Evolutionary conservation across 23 tunicate species (phyloP), one percentile per base, ranked within the genome.

Genomic region (Botrylloides violaceus): DNA sequence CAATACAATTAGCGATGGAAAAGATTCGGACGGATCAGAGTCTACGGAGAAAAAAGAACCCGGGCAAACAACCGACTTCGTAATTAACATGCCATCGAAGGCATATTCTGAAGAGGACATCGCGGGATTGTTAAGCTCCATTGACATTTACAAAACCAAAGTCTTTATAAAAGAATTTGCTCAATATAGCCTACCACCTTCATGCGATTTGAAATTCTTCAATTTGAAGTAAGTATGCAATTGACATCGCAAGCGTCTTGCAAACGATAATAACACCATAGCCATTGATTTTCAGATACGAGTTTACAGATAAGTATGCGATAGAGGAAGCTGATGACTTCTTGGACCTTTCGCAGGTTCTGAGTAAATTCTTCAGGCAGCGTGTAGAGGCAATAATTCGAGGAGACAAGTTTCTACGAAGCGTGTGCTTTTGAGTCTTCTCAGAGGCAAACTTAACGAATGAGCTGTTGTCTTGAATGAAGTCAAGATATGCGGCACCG

Each of bases 361-460:
- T 78, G 47, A 77, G 76, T 58, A 38, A 70, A 36, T 77, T 33
- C 32, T 29, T 78, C 5, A 59, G 65, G 27, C 70, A 73, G 18
- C 36, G 77, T 20, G 78, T 70, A 2, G 71, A 72, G 18, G 83
- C 76, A 3, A 63, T 84, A 21, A 60, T 84, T 18, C 61, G 66
- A 1, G 61, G 62, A 24, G 66, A 77, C 18, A 48, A 72, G 24
- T 57, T 84, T 33, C 49, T 84, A 9, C 59, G 92, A 65, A 84
- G 73, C 29, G 92, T 84, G 36, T 84, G 92, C 66, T 84, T 84
- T 43, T 84, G 76, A 84, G 12, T 43, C 15, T 43, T 43, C 53
- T 7, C 53, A 15, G 15, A 43, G 15, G 53, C 53, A 43, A 43
- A 15, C 53, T 43, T 43, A 15, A n/a, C n/a, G n/a, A n/a, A n/a